Evolutionary conservation across 2,113 vertebrate species (phyloP), one percentile per base, ranked within the genome.

Genomic region (Leuciscus idus): DNA sequence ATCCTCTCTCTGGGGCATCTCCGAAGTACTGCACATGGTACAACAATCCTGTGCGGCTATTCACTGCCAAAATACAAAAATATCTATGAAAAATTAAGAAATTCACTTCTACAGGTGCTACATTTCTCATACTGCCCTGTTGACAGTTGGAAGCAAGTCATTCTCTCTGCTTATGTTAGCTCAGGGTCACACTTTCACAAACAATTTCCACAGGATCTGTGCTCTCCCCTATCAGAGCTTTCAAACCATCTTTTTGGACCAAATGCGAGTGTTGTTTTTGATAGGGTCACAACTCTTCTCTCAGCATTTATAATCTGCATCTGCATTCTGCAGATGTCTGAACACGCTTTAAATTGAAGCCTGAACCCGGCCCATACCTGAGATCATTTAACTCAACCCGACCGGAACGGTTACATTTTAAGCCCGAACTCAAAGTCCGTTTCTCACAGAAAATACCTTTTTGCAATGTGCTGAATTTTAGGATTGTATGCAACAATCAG

Each of bases 21-120:
- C 98, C 97, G 91, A 99, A 99, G 92, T 99, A 99, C 93, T 99
- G 98, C 48, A 99, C 96, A 0, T 99, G 98, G 91, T 98, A 99
- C 64, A 97, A 96, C 21, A 87, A 94, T 89, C 88, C 96, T 88
- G 89, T 82, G 59, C 92, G 96, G 90, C 96, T 96, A 85, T 93
- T 96, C 85, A 95, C 93, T 81, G 94, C 95, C 96, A 46, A 61
- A 83, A 84, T 61, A 84, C 62, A 89, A 70, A n/a, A 68, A 19
- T 64, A 1, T 19, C 26, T 62, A 26, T 62, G 3, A 62, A 1
- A 5, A 11, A 30, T 30, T 15, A n/a, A 80, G 52, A 80, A 68
- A 21, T 82, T 4, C 17, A 82, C 28, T 52, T 68, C 46, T 52
- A 50, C 62, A 68, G 80, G 64, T 68, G 62, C 26, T n/a, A 21